Evolutionary conservation across 2,113 vertebrate genomes (phyloP).

Genomic region (Oryzias celebensis): DNA sequence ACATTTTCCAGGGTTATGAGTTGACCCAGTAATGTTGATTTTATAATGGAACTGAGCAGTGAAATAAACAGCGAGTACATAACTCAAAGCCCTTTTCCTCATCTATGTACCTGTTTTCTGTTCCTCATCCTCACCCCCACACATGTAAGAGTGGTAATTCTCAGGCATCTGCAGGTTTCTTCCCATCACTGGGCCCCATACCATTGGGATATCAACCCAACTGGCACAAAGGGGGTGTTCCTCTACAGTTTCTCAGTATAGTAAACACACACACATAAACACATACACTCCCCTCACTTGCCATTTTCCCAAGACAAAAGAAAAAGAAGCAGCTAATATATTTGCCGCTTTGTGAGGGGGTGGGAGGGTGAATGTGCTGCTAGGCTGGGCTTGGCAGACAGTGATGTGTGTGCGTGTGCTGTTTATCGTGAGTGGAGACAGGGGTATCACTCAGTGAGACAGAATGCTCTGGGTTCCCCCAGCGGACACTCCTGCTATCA

Average conservation of each 20-base stretch:
- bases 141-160: slow-evolving; percentile 41
- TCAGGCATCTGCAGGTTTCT: slow-evolving; percentile 20
- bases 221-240: slow-evolving; percentile 56
- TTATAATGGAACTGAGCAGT: slow-evolving; percentile 14
- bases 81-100: slow-evolving; percentile 29
- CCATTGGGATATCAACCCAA: slow-evolving; percentile 58
- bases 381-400: slow-evolving; percentile 64
- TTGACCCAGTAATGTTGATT: too few relatives aligned
- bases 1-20: too few relatives aligned
- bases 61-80: slow-evolving; percentile 8
- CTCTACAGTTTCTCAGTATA: slow-evolving; percentile 46
- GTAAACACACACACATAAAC: slow-evolving; percentile 28
- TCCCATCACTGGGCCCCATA: slow-evolving; percentile 48
- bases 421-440: slow-evolving; percentile 81
- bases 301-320: slow-evolving; percentile 80
- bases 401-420: slow-evolving; percentile 47
- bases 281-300: slow-evolving; percentile 39
- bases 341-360: slow-evolving; percentile 72
- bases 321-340: slow-evolving; percentile 79
- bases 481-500: slow-evolving; percentile 71
- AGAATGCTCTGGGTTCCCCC: slow-evolving; percentile 77
- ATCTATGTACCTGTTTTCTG: slow-evolving; percentile 15
- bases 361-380: slow-evolving; percentile 63
- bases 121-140: slow-evolving; percentile 24
- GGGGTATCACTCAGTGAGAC: slow-evolving; percentile 82